Evolutionary conservation across 1,140 invertebrate genomes (phyloP).

Genomic region (Paracyclopina nana): DNA sequence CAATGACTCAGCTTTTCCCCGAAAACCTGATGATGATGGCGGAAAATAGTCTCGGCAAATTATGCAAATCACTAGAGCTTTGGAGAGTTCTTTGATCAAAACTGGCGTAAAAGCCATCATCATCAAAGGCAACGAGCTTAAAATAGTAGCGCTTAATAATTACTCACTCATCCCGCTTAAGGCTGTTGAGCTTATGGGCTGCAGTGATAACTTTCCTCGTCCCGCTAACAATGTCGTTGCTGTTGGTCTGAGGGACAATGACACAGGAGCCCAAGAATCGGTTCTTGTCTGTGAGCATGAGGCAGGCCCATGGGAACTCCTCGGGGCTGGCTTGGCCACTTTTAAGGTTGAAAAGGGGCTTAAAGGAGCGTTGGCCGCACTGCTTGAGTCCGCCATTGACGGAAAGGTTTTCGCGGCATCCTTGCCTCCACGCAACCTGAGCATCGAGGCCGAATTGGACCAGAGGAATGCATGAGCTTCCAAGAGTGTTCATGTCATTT

Average conservation of each 20-base stretch:
- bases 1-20: not conserved
- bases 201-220: slow-evolving; percentile 15
- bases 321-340: slow-evolving; percentile 6
- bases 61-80: not conserved
- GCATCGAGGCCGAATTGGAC: no score
- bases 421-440: not conserved
- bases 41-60: not conserved
- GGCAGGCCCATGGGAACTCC: slow-evolving; percentile 17
- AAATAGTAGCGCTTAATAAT: not conserved
- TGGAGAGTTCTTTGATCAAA: no score
- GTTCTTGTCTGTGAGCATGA: slow-evolving; percentile 11
- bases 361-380: slow-evolving; percentile 6
- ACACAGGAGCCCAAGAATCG: slow-evolving; percentile 11
- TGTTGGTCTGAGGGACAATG: slow-evolving; percentile 1
- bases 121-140: not conserved
- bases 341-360: not conserved
- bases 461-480: no score
- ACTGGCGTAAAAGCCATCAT: not conserved
- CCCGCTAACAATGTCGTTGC: slow-evolving; percentile 7
- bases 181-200: slow-evolving; percentile 11
- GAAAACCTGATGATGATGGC: not conserved
- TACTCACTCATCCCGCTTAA: slow-evolving; percentile 13
- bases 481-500: no score
- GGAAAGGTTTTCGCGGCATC: not conserved
- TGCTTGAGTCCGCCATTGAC: not conserved